Evolutionary conservation across 2,888 invertebrate genomes (phyloP), one percentile per base, ranked within the genome.

Genomic region (Trichogramma evanescens): DNA sequence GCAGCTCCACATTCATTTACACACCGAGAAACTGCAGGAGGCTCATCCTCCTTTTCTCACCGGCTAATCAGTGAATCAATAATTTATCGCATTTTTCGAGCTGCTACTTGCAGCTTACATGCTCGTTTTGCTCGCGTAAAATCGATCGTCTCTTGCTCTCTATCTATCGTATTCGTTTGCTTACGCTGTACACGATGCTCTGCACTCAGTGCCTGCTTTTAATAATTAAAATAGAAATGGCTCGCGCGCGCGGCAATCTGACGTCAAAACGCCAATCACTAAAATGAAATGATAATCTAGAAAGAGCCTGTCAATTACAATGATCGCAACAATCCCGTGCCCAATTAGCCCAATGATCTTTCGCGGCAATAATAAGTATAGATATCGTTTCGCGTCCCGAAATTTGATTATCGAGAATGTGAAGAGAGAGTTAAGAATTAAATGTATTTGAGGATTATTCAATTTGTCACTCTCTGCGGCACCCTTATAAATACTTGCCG

Each of bases 251-350:
- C 50, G 59, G 56, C 55, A 58, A 61, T 51, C 57, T 52, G 52
- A 55, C 55, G 61, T 61, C 63, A 61, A 59, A 64, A 64, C 59
- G 63, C 55, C 63, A 64, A 64, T 64, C 63, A 59, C 44, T 10
- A 59, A 26, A 59, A 61, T 61, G 56, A 61, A 61, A 64, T 61
- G 63, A 61, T 59, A 59, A 64, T 64, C 55, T 52, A 52, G 26
- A 26, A 26, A 52, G 50, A 58, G 58, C 59, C 61, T 59, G 57
- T 60, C 59, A 58, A 63, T 57, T 60, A 63, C 50, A 42, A 44
- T 44, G 50, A 62, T 62, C 59, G 62, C 56, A 62, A 56, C 53
- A 49, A 56, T 26, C 52, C 44, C 52, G 45, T 13, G 53, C 50
- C 52, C 63, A 64, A 64, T 64, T 64, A 64, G 61, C 59, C 57